Evolutionary conservation across 2,797 vertebrate species (phyloP), one percentile per base, ranked within the genome.

Genomic region (Neopelma chrysocephalum): DNA sequence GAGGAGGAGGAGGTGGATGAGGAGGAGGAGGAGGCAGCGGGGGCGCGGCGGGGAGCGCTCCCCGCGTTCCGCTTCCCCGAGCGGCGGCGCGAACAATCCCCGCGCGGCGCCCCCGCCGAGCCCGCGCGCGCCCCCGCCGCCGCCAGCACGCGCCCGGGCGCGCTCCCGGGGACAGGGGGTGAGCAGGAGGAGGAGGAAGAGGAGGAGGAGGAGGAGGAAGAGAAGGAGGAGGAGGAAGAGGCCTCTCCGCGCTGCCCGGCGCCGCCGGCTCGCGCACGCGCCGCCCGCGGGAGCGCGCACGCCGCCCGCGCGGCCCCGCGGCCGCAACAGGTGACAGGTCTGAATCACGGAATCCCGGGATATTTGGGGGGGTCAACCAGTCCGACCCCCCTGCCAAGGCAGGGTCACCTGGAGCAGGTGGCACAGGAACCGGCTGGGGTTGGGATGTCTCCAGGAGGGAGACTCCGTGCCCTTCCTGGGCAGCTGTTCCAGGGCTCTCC

Each of bases 191-290:
- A 73, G 61, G 85, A 87, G 51, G 76, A 73, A 21, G 65, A 40
- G 18, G 43, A 54, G 18, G 47, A 47, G 12, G 56, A 50, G 4
- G 32, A 51, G 53, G 25, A 69, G 16, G 50, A 66, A 6, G 60
- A 72, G 66, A n/a, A 51, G 26, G 43, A 38, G 13, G 26, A n/a
- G 72, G 73, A 71, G 29, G 69, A 15, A 11, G 56, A 34, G 45
- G 45, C 56, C 82, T 17, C 34, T 73, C 43, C 87, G 61, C 79
- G 48, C 71, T 17, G 42, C 61, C 73, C 51, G 43, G 76, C 61
- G n/a, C 66, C 43, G 68, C 58, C 92, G 81, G 92, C 80, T 70
- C 70, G 82, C 76, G 93, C 96, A 92, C 89, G 91, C 92, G 68
- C 21, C n/a, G 36, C 42, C 27, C 40, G 50, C 85, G 85, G 62